Evolutionary conservation across 2,113 vertebrate species (phyloP).

Genomic region (Poecilia latipinna): DNA sequence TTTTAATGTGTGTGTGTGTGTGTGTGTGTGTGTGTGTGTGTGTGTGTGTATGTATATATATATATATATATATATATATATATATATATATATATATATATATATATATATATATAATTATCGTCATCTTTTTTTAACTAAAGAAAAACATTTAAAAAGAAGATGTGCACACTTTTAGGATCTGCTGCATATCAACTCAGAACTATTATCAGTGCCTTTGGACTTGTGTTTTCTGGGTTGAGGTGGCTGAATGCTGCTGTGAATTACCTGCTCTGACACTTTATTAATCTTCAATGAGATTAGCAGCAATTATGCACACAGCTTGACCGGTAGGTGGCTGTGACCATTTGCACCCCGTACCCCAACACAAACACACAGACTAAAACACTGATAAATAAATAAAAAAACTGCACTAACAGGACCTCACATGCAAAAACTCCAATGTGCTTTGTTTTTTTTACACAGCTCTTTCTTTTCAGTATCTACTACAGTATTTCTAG

Average conservation of each 20-base stretch:
- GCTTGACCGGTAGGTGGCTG: slow-evolving; percentile 64
- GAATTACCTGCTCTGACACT: slow-evolving; percentile 76
- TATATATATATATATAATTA: too few relatives aligned
- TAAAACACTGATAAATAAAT: slow-evolving; percentile 1
- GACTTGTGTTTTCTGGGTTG: slow-evolving; percentile 67
- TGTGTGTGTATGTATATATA: too few relatives aligned
- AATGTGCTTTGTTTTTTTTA: slow-evolving; percentile 11
- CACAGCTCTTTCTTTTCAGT: slow-evolving; percentile 36
- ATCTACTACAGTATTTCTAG: slow-evolving; percentile 49
- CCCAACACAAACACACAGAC: slow-evolving; percentile 22
- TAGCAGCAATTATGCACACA: slow-evolving; percentile 64
- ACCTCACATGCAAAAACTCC: slow-evolving; percentile 17
- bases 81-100: too few relatives aligned
- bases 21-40: too few relatives aligned
- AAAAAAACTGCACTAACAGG: not conserved
- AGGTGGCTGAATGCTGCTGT: slow-evolving; percentile 72
- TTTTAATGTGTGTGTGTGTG: too few relatives aligned
- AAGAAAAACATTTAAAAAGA: too few relatives aligned
- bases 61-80: too few relatives aligned
- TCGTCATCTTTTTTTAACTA: too few relatives aligned
- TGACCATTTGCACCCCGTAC: slow-evolving; percentile 38
- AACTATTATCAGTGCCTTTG: slow-evolving; percentile 81
- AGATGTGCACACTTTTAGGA: not conserved
- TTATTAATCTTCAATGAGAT: slow-evolving; percentile 78
- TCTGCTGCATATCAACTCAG: slow-evolving; percentile 36